Evolutionary conservation across 2,888 invertebrate species (phyloP).

Genomic region (Diadromus collaris): DNA sequence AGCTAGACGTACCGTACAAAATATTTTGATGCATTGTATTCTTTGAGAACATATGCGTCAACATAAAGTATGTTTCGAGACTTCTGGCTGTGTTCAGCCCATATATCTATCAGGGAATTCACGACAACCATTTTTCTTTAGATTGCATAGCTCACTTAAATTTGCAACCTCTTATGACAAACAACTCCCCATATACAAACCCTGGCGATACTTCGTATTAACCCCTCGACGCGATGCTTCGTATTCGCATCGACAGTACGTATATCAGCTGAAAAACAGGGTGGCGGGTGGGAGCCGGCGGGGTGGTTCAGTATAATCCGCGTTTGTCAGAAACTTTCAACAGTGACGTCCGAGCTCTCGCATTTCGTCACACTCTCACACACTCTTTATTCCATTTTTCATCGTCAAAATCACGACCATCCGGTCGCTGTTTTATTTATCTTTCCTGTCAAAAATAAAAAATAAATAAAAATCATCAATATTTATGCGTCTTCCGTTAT

Average conservation of each 20-base stretch:
- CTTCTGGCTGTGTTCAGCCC: too few relatives aligned
- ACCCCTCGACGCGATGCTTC: too few relatives aligned
- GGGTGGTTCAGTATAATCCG: slow-evolving; percentile 11
- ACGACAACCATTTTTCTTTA: too few relatives aligned
- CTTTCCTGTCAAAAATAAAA: slow-evolving; percentile 1
- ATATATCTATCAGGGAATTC: too few relatives aligned
- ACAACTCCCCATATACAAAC: too few relatives aligned
- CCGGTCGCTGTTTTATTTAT: neutral
- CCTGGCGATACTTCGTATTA: too few relatives aligned
- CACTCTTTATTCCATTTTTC: neutral
- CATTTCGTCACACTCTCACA: neutral
- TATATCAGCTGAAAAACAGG: slow-evolving; percentile 1
- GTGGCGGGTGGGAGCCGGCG: neutral
- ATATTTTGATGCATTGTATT: too few relatives aligned
- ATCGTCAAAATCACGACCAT: neutral
- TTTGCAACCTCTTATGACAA: too few relatives aligned
- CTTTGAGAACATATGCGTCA: too few relatives aligned
- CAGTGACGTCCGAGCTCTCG: neutral
- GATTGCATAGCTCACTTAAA: too few relatives aligned
- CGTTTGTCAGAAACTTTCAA: neutral
- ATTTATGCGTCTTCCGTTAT: neutral
- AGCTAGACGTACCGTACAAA: too few relatives aligned
- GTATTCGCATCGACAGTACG: slow-evolving; percentile 25
- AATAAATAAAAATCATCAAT: slow-evolving; percentile 8
- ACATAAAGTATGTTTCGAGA: too few relatives aligned